phyloP scores from a whole-genome alignment of 2,113 vertebrate genomes.

The Euleptes europaea region DNA sequence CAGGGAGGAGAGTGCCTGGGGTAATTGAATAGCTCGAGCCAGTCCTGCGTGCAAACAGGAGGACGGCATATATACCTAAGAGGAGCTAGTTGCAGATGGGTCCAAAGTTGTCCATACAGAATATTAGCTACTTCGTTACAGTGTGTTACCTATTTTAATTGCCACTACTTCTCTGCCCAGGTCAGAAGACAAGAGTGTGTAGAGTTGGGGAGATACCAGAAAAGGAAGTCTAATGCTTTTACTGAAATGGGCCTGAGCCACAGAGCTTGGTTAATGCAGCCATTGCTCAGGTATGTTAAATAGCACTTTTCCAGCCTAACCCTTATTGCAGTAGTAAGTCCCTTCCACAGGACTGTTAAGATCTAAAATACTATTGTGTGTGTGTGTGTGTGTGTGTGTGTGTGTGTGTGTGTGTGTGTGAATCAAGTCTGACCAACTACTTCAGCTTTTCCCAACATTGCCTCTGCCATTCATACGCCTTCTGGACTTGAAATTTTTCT shows the following conservation, averaged over 20 bases:
- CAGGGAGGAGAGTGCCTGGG: no score
- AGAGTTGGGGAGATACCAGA: conserved; percentile 14
- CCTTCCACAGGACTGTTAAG: background rate
- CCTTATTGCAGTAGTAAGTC: background rate
- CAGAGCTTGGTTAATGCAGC: conserved; percentile 61
- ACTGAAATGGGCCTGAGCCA: conserved; percentile 65
- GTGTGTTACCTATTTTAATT: background rate
- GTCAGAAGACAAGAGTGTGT: conserved; percentile 27
- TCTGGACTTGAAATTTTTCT: background rate
- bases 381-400: no score
- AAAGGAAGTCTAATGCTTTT: conserved; percentile 36
- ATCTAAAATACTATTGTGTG: background rate
- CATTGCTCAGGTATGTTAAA: conserved; percentile 63
- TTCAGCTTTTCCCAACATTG: background rate
- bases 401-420: no score
- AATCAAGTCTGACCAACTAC: no score
- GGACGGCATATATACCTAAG: background rate
- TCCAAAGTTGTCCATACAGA: background rate
- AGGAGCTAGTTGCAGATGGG: background rate
- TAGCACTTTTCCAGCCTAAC: background rate
- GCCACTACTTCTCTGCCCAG: conserved; percentile 23
- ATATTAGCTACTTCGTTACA: background rate
- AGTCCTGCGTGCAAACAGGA: no score
- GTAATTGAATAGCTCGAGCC: no score
- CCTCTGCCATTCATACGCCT: background rate